Evolutionary conservation across 2,113 vertebrate genomes (phyloP).

Genomic region (Alosa alosa): DNA sequence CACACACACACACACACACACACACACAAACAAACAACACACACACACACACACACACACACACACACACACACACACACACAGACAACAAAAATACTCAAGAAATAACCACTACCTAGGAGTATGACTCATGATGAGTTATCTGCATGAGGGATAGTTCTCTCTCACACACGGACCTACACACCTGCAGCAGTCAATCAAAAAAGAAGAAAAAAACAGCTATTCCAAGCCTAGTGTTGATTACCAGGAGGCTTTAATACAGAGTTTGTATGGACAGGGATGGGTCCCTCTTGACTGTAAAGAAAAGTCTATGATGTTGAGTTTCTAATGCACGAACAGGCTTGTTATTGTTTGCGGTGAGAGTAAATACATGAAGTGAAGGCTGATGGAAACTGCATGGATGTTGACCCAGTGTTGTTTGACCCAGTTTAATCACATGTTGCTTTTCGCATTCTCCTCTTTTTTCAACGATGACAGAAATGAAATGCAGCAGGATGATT

Average conservation of each 20-base stretch:
- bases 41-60: constrained; percentile 28
- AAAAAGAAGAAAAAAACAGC: background rate
- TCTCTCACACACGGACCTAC: background rate
- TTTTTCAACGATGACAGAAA: background rate
- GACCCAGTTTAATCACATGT: background rate
- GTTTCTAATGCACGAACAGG: background rate
- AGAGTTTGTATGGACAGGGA: too few relatives aligned
- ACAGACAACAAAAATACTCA: too few relatives aligned
- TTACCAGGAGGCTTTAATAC: background rate
- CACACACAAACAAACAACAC: constrained; percentile 17
- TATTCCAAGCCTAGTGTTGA: background rate
- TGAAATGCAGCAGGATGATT: background rate
- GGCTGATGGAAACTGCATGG: background rate
- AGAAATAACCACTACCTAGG: too few relatives aligned
- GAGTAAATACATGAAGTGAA: too few relatives aligned
- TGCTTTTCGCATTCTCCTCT: background rate
- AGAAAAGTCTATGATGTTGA: background rate
- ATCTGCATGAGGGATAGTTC: background rate
- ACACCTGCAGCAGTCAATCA: background rate
- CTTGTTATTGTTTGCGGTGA: background rate
- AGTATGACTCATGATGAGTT: background rate
- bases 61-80: too few relatives aligned
- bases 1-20: too few relatives aligned
- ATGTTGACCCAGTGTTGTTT: background rate
- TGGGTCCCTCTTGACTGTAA: too few relatives aligned